phyloP scores from a whole-genome alignment of 2,888 invertebrate genomes.

The Philereme vetulata region DNA sequence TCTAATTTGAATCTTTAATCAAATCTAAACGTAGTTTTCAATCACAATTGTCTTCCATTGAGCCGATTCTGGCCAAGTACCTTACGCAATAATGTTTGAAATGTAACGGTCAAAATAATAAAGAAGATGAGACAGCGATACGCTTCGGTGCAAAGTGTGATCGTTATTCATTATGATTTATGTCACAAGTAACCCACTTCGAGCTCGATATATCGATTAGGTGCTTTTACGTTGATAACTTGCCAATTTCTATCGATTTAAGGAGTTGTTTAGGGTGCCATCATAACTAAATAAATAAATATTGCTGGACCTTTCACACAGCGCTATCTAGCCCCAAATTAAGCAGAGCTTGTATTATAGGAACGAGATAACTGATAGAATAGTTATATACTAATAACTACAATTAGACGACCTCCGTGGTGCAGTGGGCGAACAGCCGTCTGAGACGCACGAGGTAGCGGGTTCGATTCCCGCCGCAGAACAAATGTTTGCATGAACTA shows the following conservation, averaged over 20 bases:
- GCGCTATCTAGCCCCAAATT: too few relatives aligned
- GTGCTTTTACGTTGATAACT: conserved; percentile 21
- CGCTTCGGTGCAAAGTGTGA: conserved; percentile 32
- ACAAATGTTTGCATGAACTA: too few relatives aligned
- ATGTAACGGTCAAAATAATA: conserved; percentile 28
- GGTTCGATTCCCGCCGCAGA: too few relatives aligned
- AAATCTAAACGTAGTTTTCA: background rate
- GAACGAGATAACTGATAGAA: too few relatives aligned
- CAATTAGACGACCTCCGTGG: too few relatives aligned
- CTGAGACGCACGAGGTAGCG: too few relatives aligned
- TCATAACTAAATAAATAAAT: too few relatives aligned
- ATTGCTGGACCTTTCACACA: too few relatives aligned
- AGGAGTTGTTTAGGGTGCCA: background rate
- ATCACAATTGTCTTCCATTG: background rate
- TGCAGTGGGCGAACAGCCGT: too few relatives aligned
- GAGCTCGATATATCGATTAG: conserved; percentile 20
- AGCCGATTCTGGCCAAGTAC: background rate
- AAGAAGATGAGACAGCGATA: conserved; percentile 26
- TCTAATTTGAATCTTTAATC: background rate
- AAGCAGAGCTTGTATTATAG: too few relatives aligned
- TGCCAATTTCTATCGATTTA: conserved; percentile 22
- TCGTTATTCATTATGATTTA: conserved; percentile 33
- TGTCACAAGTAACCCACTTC: conserved; percentile 31
- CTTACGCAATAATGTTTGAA: conserved; percentile 8
- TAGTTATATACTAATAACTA: too few relatives aligned